Conservation (phyloP, 2,113 vertebrate genomes). For the Melanerpes aurifrons region DNA sequence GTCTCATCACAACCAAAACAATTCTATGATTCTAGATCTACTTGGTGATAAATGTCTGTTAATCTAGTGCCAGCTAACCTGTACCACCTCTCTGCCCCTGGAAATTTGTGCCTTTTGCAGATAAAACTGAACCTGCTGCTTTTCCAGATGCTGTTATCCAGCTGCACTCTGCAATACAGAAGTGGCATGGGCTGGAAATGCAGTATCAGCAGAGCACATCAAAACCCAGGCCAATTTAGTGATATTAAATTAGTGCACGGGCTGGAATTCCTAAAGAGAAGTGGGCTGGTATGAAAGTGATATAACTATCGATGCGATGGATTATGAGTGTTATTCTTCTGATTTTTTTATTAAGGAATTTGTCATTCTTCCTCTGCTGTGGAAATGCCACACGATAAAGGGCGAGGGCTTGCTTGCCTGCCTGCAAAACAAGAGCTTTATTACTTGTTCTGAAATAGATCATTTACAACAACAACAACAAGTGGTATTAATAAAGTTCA, state of each 20-base stretch:
- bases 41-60: neutral
- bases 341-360: constrained; percentile 2
- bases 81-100: neutral
- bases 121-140: neutral
- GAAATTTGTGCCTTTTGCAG: neutral
- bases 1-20: too few species aligned
- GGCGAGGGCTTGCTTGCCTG: neutral
- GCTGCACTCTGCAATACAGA: neutral
- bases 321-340: neutral
- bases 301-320: neutral
- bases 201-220: neutral
- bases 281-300: neutral
- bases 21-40: neutral
- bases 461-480: neutral
- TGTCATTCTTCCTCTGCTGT: neutral
- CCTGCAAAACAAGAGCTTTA: neutral
- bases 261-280: neutral
- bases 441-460: constrained; percentile 13
- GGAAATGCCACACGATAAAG: neutral
- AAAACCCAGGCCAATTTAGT: neutral
- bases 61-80: neutral
- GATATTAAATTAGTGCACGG: neutral
- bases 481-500: neutral
- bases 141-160: neutral
- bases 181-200: neutral